Percentiles rank a stretch among this genome's conserved stretches.
Conservation (phyloP, 2,113 vertebrate species). For the Onychostoma macrolepis region DNA sequence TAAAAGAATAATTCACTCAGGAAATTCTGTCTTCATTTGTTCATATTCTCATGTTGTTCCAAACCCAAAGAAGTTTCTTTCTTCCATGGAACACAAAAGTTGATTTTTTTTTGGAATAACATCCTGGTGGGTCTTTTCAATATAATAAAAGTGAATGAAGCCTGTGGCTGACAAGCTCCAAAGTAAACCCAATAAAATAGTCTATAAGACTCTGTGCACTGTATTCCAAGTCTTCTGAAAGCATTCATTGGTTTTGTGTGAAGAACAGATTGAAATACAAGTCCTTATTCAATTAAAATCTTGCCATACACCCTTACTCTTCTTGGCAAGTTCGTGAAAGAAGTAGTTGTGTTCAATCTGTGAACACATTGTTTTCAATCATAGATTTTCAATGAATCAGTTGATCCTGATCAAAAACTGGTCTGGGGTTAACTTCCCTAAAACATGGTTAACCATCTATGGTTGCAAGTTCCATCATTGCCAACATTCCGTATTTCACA, state of each 20-base stretch:
- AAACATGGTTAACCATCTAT: neutral
- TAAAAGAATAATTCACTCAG: neutral
- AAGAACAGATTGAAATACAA: neutral
- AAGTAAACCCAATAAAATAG: constrained; percentile 2
- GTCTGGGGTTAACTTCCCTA: neutral
- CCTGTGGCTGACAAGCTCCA: neutral
- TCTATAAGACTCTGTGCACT: neutral
- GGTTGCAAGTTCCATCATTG: neutral
- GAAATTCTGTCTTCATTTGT: neutral
- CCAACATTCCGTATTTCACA: neutral
- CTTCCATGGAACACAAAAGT: constrained; percentile 6
- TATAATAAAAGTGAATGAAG: neutral
- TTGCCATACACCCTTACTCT: neutral
- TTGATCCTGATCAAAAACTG: neutral
- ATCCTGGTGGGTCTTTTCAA: neutral
- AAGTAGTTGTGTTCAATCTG: neutral
- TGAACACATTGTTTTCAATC: neutral
- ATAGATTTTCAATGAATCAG: neutral
- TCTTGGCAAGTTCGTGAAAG: neutral
- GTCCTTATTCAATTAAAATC: neutral
- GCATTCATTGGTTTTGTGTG: neutral
- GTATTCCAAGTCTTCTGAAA: neutral
- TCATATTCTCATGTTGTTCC: neutral
- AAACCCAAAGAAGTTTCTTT: neutral
- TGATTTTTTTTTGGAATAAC: neutral